Conservation (phyloP, 2,888 invertebrate species). For the Crepidodera aurea region DNA sequence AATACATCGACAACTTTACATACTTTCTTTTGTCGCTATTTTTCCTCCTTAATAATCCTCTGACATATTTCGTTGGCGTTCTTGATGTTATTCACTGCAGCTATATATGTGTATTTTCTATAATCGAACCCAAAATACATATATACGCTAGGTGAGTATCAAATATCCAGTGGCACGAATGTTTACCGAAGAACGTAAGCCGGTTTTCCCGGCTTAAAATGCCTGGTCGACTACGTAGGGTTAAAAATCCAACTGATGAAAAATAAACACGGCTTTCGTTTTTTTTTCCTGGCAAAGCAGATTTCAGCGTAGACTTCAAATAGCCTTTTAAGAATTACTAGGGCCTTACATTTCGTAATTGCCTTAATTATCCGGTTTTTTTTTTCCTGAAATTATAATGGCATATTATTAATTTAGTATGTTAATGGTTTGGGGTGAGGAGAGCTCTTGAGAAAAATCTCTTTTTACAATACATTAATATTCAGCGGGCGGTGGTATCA, state of each 20-base stretch:
- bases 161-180: slow-evolving; percentile 51
- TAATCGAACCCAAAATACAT: slow-evolving; percentile 60
- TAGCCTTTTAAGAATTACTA: slow-evolving; percentile 54
- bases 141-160: slow-evolving; percentile 58
- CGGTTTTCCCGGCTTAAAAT: slow-evolving; percentile 29
- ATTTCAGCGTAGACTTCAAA: slow-evolving; percentile 54
- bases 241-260: slow-evolving; percentile 61
- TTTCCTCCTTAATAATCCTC: slow-evolving; percentile 10
- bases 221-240: slow-evolving; percentile 52
- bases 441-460: slow-evolving; percentile 29
- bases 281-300: slow-evolving; percentile 52
- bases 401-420: slow-evolving; percentile 49
- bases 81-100: slow-evolving; percentile 43
- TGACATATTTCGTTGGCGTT: slow-evolving; percentile 32
- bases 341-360: slow-evolving; percentile 50
- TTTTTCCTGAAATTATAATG: slow-evolving; percentile 42
- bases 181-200: slow-evolving; percentile 7
- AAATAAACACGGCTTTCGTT: slow-evolving; percentile 59
- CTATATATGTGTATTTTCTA: slow-evolving; percentile 58
- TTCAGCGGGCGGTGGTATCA: slow-evolving; percentile 51
- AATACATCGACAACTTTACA: no score
- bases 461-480: slow-evolving; percentile 48
- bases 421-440: slow-evolving; percentile 42
- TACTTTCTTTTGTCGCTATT: background rate
- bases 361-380: slow-evolving; percentile 51